Percentiles rank a stretch among this genome's conserved stretches.
These are phyloP conservation scores for Coptodon rendalli DNA, from an alignment of 2,113 vertebrate species.

Conservation along the genomic window DNA sequence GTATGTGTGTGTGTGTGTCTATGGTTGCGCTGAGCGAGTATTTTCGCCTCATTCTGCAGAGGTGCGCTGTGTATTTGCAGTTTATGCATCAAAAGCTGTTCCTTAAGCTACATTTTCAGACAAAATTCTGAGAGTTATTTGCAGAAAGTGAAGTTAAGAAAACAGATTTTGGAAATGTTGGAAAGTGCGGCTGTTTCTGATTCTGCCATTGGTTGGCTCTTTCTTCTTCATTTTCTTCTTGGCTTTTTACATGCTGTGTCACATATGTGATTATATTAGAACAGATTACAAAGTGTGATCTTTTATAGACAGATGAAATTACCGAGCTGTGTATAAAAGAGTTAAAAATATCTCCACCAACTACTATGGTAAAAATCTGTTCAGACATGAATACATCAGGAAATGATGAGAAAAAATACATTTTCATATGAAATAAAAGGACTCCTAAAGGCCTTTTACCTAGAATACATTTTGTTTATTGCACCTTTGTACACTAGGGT, in stretches of 20 bases:
- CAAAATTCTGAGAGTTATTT: neutral
- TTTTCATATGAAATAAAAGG: neutral
- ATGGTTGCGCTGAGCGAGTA: neutral
- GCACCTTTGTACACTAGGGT: neutral
- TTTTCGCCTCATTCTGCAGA: neutral
- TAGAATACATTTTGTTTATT: neutral
- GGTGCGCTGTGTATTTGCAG: neutral
- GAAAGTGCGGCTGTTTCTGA: fast-evolving
- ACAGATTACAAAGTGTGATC: neutral
- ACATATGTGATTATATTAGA: neutral
- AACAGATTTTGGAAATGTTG: neutral
- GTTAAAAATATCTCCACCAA: neutral
- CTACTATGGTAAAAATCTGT: neutral
- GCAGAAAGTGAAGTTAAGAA: neutral
- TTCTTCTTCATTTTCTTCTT: neutral
- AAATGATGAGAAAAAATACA: neutral
- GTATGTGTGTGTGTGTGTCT: neutral
- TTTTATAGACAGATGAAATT: neutral
- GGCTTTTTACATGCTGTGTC: neutral
- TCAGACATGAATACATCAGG: neutral
- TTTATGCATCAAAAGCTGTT: neutral
- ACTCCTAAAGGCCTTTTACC: neutral
- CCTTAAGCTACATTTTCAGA: neutral
- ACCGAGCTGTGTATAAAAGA: fast-evolving
- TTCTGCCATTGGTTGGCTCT: neutral